Evolutionary conservation across 2,888 invertebrate genomes (phyloP), one percentile per base, ranked within the genome.

Genomic region (Parthenolecanium corni): DNA sequence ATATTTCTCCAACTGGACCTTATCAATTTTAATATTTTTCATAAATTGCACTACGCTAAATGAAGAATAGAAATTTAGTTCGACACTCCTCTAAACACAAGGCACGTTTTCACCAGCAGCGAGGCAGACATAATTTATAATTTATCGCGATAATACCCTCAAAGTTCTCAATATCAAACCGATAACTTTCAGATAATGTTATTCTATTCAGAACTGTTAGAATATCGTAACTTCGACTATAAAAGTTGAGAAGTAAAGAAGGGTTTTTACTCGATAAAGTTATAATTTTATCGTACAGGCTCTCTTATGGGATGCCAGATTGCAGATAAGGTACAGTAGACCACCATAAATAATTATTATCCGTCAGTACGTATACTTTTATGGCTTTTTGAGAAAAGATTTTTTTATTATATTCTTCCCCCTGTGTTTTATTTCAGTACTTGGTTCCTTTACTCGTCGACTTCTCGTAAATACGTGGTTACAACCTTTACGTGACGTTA

Each of bases 161-260:
- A 38, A 38, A 31, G 36, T 38, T 52, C 52, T 52, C 31, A 52
- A 52, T 52, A 52, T 52, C 52, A 21, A 52, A 52, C 52, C 52
- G 52, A 52, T 52, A 52, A 52, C 52, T 52, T 52, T 52, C 36
- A 52, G 36, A 52, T 52, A 52, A 52, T 52, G 52, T 52, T 52
- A 52, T 52, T 52, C 52, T 52, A 52, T 52, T 52, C 52, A 52
- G 52, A 52, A 38, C 52, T 52, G 52, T 52, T 52, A 52, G 36
- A 52, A 38, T 52, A 52, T 52, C 52, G 38, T 52, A 52, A 52
- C 52, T 52, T 52, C 36, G 38, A 36, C 52, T 38, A 52, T 52
- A 52, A 52, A 52, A 52, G 52, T 52, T 52, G 52, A 52, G 38
- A 52, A 52, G 52, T 52, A 52, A 52, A 36, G 31, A 38, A 38